Base-by-base conservation (phyloP, 2,797 vertebrate genomes). In the Ptychobarbus kaznakovi region DNA sequence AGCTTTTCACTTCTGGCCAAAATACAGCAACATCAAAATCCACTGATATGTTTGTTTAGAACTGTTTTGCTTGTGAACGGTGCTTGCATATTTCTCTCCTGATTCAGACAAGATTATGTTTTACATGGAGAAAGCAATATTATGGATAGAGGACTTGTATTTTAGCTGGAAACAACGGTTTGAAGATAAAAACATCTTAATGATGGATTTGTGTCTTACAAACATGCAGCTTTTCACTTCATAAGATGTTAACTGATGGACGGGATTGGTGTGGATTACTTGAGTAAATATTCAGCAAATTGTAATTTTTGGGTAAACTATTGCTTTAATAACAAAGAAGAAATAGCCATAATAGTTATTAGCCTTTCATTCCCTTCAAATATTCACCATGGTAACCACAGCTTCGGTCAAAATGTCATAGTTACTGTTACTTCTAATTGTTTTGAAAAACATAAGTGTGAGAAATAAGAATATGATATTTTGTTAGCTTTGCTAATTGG, bases 371-470 rank as follows among this genome's bases (percentile, higher is more conserved):
- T 25, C n/a, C 16, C 4, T 44, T 44, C 11, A 81, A 10, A 69
- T n/a, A 40, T 18, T 76, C 49, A 56, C 74, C 51, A 58, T 35
- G 49, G 28, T 53, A 76, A 56, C 49, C 16, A 35, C 32, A 35
- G 18, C 56, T 76, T 56, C 4, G 2, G 28, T 16, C 6, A 12
- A 80, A 46, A 65, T 66, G 32, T 40, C 49, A 70, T 68, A 38
- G 40, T 22, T 35, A 42, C 49, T 81, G 28, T 49, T 80, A 51
- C 65, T 53, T 68, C 28, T 78, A 58, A 20, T 56, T 42, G 76
- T 44, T 63, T 42, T 42, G 4, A 80, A 51, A 51, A 49, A 63
- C 38, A 20, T 6, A 38, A 42, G 13, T 42, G 22, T 44, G 56
- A 66, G 2, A 69, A 56, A 70, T 56, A 81, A 44, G 63, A 8